Percentiles rank a stretch among this genome's conserved stretches.
Conservation (phyloP, 2,113 vertebrate species). For the Strix uralensis region DNA sequence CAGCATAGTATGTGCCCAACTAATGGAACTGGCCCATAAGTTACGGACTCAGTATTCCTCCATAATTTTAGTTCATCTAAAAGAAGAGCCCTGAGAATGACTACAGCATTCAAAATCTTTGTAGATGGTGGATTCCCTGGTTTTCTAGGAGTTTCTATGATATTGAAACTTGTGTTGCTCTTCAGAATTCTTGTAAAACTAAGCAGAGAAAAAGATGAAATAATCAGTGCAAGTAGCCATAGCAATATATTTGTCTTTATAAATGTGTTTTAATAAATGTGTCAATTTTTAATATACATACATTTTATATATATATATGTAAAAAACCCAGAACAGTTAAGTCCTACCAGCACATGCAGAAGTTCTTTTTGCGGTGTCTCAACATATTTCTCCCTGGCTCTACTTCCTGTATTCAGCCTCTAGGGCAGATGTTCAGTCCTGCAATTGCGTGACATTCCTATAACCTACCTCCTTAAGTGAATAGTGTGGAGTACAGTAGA, state of each 20-base stretch:
- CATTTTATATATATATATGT: no score
- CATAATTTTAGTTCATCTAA: not conserved
- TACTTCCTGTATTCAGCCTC: not conserved
- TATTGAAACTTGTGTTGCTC: not conserved
- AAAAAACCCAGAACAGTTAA: not conserved
- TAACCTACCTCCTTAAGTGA: not conserved
- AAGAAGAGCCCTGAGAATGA: not conserved
- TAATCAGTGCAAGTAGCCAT: not conserved
- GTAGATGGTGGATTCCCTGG: not conserved
- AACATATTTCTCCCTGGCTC: not conserved
- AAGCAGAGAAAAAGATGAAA: not conserved
- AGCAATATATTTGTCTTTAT: not conserved
- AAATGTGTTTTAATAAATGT: not conserved
- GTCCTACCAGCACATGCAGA: not conserved
- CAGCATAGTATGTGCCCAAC: no score
- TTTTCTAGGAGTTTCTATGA: not conserved
- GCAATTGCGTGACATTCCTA: not conserved
- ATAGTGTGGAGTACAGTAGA: not conserved
- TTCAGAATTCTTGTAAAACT: not conserved
- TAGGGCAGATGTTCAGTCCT: not conserved
- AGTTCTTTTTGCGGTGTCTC: not conserved
- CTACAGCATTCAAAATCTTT: not conserved
- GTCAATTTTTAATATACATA: not conserved
- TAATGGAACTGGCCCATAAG: not conserved
- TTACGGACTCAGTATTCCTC: accelerated